Evolutionary conservation across 2,797 vertebrate genomes (phyloP), one percentile per base, ranked within the genome.

Genomic region (Gadopsis bispinosus): DNA sequence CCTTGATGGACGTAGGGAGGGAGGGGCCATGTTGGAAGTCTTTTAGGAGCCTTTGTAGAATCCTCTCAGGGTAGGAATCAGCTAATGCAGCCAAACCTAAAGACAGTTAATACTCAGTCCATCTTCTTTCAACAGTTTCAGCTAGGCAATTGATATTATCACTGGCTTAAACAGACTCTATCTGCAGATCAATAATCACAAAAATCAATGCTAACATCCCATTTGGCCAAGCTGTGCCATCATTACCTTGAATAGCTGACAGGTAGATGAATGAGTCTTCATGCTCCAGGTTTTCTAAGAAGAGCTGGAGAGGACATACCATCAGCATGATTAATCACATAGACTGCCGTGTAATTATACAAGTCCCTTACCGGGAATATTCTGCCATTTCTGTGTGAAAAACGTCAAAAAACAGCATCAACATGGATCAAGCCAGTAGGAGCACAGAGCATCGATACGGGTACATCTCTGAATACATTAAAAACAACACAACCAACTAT

Each of bases 211-310:
- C 19, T 19, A 70, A n/a, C 5, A 37, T 58, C 5, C 35, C 7
- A 35, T 45, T 69, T 37, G 33, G 29, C 11, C 16, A 26, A 62
- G 35, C 14, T 17, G 37, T 17, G 26, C 1, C 19, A n/a, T 39
- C 5, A 45, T 94, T 94, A 99, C 98, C 98, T 95, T 98, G 98
- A 92, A 99, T 97, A 29, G 98, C 98, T 9, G 98, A 99, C 73
- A 99, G 95, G 91, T 99, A 99, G 59, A 99, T 89, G 54, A 99
- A 99, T 4, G 97, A 91, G 3, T 99, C 98, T 54, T 97, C 96
- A 0, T 99, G 97, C 68, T 97, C 96, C 92, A 99, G 5, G 43
- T 97, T 99, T 89, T 98, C 97, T 81, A 99, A 88, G 87, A 98
- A 99, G 71, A 99, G 93, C 98, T 99, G 90, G 9, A 86, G 91